Conservation (phyloP, 2,113 vertebrate species). For the Gavia stellata region DNA sequence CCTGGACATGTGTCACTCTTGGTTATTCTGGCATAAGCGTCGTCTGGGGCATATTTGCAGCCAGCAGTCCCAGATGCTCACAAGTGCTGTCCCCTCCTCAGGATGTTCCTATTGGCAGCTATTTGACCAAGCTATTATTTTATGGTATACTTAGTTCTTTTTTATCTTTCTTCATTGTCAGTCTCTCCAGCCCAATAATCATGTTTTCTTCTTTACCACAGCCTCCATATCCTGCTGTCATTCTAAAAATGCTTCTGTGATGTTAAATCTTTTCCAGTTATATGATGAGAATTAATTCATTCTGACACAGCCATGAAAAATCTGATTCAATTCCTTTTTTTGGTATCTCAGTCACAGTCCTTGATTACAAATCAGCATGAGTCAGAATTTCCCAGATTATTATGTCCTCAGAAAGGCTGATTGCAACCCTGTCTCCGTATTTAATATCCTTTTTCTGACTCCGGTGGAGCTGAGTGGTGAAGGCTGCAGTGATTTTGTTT, state of each 20-base stretch:
- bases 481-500: background rate
- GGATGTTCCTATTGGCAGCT: background rate
- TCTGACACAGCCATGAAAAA: slow-evolving; percentile 56
- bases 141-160: slow-evolving; percentile 21
- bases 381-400: slow-evolving; percentile 60
- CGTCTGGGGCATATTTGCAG: background rate
- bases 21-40: background rate
- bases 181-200: slow-evolving; percentile 13
- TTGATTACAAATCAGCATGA: slow-evolving; percentile 63
- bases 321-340: slow-evolving; percentile 60
- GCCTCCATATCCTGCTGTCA: slow-evolving; percentile 38
- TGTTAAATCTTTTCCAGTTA: slow-evolving; percentile 55
- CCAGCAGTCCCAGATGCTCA: background rate
- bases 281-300: slow-evolving; percentile 53
- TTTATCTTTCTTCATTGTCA: background rate
- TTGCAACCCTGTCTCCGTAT: background rate
- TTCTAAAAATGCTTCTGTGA: slow-evolving; percentile 48
- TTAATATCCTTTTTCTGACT: slow-evolving; percentile 40
- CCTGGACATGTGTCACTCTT: background rate
- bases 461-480: background rate
- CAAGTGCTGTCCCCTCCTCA: background rate
- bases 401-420: slow-evolving; percentile 55
- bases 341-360: slow-evolving; percentile 45
- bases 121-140: background rate
- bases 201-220: slow-evolving; percentile 28